A percentile compares a stretch with the other conserved stretches of the same genome.
Evolutionary conservation across 2,888 invertebrate genomes (phyloP).

Genomic region (Andrena dorsata): DNA sequence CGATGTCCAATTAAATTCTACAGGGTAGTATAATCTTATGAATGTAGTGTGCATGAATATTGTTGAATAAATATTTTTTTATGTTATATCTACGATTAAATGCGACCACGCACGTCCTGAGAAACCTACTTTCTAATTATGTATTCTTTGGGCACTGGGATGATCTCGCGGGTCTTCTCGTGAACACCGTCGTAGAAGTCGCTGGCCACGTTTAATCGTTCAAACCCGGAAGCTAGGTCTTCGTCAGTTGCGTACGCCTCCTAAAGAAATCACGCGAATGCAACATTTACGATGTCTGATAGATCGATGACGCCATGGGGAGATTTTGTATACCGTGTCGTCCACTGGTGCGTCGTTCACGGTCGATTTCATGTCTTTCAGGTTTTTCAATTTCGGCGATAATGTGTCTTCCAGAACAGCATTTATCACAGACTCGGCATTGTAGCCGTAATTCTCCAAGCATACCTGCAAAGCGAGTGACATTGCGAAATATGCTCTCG

Average conservation of each 20-base stretch:
- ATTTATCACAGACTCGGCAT: constrained; percentile 92
- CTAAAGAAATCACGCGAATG: constrained; percentile 52
- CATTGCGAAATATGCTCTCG: not conserved
- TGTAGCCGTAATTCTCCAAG: constrained; percentile 91
- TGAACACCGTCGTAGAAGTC: constrained; percentile 89
- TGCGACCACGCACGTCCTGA: not conserved
- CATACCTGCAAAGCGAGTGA: constrained; percentile 87
- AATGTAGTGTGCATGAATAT: constrained; percentile 18
- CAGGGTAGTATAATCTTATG: constrained; percentile 8
- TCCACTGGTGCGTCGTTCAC: constrained; percentile 88
- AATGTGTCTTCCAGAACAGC: constrained; percentile 92
- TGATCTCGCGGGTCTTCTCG: constrained; percentile 88
- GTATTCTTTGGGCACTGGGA: constrained; percentile 85
- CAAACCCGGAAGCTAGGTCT: constrained; percentile 70
- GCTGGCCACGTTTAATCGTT: constrained; percentile 90
- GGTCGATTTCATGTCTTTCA: constrained; percentile 86
- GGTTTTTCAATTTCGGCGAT: constrained; percentile 85
- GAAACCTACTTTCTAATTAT: constrained; percentile 85
- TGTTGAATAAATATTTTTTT: constrained; percentile 56
- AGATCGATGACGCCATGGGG: not conserved
- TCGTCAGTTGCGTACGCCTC: constrained; percentile 65
- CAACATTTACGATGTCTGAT: not conserved
- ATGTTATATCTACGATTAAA: constrained; percentile 3
- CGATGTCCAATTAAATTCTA: constrained; percentile 78
- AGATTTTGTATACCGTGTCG: constrained; percentile 81